Evolutionary conservation across 2,888 invertebrate genomes (phyloP).

Genomic region (Drosophila acutilabella): DNA sequence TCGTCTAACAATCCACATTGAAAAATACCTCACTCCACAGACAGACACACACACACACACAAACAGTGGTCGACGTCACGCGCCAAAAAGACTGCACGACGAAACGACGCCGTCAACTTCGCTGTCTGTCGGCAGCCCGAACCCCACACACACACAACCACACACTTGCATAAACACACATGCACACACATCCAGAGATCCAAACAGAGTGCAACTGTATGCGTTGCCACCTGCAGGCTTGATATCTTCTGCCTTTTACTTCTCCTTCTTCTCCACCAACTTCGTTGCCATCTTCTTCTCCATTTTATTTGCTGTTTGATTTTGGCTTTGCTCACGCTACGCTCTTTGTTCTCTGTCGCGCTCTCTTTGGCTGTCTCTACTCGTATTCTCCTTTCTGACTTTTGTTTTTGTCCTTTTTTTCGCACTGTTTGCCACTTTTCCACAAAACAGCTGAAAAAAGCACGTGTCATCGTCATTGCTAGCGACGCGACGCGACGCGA

Average conservation of each 20-base stretch:
- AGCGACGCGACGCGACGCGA: slow-evolving; percentile 20
- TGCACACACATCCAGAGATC: slow-evolving; percentile 9
- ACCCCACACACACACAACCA: slow-evolving; percentile 20
- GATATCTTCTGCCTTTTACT: slow-evolving; percentile 23
- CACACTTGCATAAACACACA: slow-evolving; percentile 11
- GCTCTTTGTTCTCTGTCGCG: slow-evolving; percentile 15
- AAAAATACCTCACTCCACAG: slow-evolving; percentile 20
- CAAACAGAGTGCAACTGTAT: slow-evolving; percentile 46
- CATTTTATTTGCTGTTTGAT: slow-evolving; percentile 56
- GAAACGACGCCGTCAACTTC: slow-evolving; percentile 42
- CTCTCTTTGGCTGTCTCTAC: slow-evolving; percentile 19
- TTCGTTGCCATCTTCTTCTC: slow-evolving; percentile 22
- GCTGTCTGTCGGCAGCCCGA: slow-evolving; percentile 58
- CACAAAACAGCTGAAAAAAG: slow-evolving; percentile 84
- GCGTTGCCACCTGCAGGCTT: slow-evolving; percentile 71
- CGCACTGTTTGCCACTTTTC: slow-evolving; percentile 75
- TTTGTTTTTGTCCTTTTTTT: slow-evolving; percentile 74
- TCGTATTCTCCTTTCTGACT: slow-evolving; percentile 60
- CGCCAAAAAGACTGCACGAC: slow-evolving; percentile 72
- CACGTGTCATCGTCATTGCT: slow-evolving; percentile 81
- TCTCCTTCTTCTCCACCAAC: slow-evolving; percentile 22
- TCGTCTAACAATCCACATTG: slow-evolving; percentile 2
- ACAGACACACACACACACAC: slow-evolving; percentile 23
- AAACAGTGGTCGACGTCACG: slow-evolving; percentile 65
- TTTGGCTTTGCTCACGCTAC: slow-evolving; percentile 29